Percentiles rank a stretch among this genome's conserved stretches.
Conservation (phyloP, 2,888 invertebrate genomes). For the Callinectes sapidus region DNA sequence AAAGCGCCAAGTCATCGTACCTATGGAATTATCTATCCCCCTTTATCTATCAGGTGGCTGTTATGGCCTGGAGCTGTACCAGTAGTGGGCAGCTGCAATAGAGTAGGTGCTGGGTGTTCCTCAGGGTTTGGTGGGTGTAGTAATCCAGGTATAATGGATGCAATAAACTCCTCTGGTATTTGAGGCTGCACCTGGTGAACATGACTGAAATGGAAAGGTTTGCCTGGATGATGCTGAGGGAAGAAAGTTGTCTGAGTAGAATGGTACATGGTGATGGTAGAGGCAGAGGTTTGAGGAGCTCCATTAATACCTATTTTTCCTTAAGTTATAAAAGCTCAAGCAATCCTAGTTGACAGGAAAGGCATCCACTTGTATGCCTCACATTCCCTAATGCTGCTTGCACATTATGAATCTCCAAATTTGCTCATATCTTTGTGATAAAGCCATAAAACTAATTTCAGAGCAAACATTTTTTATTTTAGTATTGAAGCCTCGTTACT, state of each 20-base stretch:
- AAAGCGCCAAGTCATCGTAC: constrained; percentile 63
- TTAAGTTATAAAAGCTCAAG: too few relatives aligned
- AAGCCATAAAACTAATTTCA: too few relatives aligned
- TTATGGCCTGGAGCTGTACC: background rate
- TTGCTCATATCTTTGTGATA: too few relatives aligned
- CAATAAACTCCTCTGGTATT: background rate
- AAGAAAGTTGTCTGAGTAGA: background rate
- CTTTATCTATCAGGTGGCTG: constrained; percentile 45
- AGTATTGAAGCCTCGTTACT: background rate
- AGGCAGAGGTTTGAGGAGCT: background rate
- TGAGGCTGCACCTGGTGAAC: background rate
- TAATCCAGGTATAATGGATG: background rate
- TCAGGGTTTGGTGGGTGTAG: background rate
- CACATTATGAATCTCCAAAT: too few relatives aligned
- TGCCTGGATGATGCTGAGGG: background rate
- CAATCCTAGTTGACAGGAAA: too few relatives aligned
- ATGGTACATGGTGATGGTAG: background rate
- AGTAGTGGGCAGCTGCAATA: background rate
- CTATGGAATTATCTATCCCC: constrained; percentile 60
- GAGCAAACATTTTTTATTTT: background rate
- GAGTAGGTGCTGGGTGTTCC: background rate
- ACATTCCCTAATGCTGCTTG: too few relatives aligned
- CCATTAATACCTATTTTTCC: too few relatives aligned
- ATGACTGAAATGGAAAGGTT: background rate
- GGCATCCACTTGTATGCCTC: too few relatives aligned